These are phyloP conservation scores for Lemur catta DNA, from an alignment of 2,797 vertebrate genomes.

Conservation along the genomic window DNA sequence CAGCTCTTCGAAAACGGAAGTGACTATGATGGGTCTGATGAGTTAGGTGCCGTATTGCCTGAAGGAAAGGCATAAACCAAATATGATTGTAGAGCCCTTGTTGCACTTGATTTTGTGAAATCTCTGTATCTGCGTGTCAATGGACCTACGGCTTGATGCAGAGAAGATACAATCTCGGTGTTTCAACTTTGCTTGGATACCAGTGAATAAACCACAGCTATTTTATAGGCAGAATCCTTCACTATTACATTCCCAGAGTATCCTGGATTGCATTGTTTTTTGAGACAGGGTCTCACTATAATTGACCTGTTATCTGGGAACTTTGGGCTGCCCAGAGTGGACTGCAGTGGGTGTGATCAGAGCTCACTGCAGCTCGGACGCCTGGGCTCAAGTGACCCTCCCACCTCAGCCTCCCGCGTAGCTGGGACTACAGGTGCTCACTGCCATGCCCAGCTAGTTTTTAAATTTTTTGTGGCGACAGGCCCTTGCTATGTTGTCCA, in stretches of 20 bases:
- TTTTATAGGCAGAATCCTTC: background rate
- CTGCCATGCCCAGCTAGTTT: background rate
- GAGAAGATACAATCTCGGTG: background rate
- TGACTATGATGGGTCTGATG: background rate
- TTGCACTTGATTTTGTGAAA: background rate
- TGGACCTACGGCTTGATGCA: background rate
- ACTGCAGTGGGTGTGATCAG: background rate
- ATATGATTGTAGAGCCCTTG: background rate
- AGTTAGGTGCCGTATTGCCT: background rate
- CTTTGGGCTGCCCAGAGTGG: background rate
- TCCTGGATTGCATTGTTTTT: background rate
- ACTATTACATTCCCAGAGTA: background rate
- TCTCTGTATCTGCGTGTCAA: background rate
- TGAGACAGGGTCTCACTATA: background rate
- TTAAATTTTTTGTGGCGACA: background rate
- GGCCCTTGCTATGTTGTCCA: background rate
- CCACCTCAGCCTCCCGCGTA: background rate
- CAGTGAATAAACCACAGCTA: background rate
- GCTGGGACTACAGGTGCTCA: background rate
- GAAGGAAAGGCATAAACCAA: background rate
- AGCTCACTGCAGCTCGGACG: background rate
- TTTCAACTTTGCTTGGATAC: background rate
- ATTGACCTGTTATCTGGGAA: too few species aligned
- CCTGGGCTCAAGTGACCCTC: background rate
- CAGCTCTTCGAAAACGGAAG: background rate